phyloP scores from a whole-genome alignment of 2,888 invertebrate genomes.

The Melipona beecheii region DNA sequence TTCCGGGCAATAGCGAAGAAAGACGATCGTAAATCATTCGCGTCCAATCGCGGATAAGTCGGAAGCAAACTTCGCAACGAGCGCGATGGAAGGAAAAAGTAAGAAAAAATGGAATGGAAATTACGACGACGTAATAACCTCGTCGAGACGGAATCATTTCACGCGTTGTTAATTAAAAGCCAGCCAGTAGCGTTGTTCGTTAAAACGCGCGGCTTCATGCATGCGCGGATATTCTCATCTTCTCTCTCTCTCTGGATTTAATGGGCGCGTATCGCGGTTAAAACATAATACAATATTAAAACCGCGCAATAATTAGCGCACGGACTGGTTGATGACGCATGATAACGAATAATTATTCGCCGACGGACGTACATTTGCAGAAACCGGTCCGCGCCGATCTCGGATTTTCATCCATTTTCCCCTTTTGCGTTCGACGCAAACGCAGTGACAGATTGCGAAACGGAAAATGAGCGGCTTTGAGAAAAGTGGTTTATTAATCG shows the following conservation, averaged over 20 bases:
- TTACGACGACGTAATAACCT: conserved; percentile 24
- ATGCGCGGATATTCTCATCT: not conserved
- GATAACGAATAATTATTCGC: conserved; percentile 34
- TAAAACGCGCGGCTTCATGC: conserved; percentile 17
- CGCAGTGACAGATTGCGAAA: not conserved
- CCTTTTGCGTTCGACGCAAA: not conserved
- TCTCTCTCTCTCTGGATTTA: not conserved
- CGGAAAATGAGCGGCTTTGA: not conserved
- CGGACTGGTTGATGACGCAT: conserved; percentile 22
- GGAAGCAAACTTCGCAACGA: not conserved
- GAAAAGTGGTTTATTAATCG: not conserved
- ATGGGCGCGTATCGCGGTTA: not conserved
- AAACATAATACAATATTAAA: conserved; percentile 37
- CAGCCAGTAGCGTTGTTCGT: conserved; percentile 37
- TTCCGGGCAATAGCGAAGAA: not conserved
- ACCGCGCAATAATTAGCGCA: not conserved
- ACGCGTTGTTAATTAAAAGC: conserved; percentile 50
- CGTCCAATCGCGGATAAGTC: not conserved
- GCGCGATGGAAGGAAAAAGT: not conserved
- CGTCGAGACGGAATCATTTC: conserved; percentile 40
- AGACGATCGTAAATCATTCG: not conserved
- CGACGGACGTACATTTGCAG: conserved; percentile 10
- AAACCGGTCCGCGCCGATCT: not conserved
- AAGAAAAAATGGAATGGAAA: not conserved
- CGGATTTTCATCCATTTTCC: not conserved